These are phyloP conservation scores for Brachyptera risi DNA, from an alignment of 2,888 invertebrate genomes.

Conservation along the genomic window DNA sequence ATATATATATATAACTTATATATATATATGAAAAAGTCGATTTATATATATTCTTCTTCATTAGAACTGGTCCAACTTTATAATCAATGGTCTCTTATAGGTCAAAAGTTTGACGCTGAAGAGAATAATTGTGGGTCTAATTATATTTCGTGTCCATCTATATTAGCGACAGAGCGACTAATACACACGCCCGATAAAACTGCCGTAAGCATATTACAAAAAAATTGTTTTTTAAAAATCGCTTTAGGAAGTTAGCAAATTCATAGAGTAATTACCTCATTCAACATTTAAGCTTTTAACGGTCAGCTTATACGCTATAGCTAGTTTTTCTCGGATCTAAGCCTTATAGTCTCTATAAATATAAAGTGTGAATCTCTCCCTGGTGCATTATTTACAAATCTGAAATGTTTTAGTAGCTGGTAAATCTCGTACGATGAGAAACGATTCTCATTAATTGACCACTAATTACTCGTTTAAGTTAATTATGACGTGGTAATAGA, in stretches of 20 bases:
- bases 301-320: neutral
- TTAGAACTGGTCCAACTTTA: neutral
- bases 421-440: slow-evolving; percentile 16
- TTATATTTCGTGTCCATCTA: neutral
- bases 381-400: slow-evolving; percentile 19
- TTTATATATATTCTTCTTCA: neutral
- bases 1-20: too few species aligned
- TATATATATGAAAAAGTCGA: neutral
- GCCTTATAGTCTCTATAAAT: neutral
- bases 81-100: slow-evolving; percentile 1
- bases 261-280: slow-evolving; percentile 18
- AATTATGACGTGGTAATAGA: slow-evolving; percentile 19
- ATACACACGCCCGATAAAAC: slow-evolving; percentile 1
- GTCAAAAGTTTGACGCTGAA: neutral
- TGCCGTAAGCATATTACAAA: neutral
- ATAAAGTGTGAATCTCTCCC: neutral
- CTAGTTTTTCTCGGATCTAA: neutral
- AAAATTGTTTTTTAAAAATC: slow-evolving; percentile 14
- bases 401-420: slow-evolving; percentile 12
- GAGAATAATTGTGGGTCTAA: slow-evolving; percentile 1
- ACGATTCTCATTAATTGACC: slow-evolving; percentile 20
- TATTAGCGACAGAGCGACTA: neutral
- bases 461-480: slow-evolving; percentile 22
- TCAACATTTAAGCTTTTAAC: slow-evolving; percentile 15
- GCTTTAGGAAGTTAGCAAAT: slow-evolving; percentile 8